Percentiles rank a stretch among this genome's conserved stretches.
Conservation (phyloP, 92 coral and sea anemone genomes). For the Epizoanthus ramosus region DNA sequence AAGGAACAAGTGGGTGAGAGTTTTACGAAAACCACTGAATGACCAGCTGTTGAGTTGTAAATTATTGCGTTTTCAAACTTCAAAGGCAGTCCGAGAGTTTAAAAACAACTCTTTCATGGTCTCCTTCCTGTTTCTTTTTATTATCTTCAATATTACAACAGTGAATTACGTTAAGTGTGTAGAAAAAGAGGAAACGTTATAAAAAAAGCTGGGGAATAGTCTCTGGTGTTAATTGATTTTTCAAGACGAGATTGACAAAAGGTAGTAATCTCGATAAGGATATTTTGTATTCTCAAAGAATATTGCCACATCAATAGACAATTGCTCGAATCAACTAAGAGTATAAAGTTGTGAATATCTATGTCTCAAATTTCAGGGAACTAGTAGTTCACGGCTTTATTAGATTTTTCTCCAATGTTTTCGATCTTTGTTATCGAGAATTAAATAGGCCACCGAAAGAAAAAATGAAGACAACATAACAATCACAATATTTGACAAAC, state of each 20-base stretch:
- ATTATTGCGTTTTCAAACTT: conserved; percentile 32
- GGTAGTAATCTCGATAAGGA: conserved; percentile 20
- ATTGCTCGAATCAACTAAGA: not conserved
- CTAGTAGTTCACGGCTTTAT: not conserved
- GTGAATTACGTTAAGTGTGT: conserved; percentile 26
- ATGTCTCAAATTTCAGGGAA: conserved; percentile 7
- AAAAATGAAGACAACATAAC: conserved; percentile 38
- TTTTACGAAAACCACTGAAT: conserved; percentile 26
- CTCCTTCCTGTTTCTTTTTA: conserved; percentile 5
- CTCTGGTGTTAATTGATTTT: conserved; percentile 44
- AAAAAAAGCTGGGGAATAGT: not conserved
- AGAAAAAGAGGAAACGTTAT: conserved; percentile 10
- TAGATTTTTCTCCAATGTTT: not conserved
- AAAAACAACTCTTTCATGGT: conserved; percentile 26
- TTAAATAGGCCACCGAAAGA: conserved; percentile 30
- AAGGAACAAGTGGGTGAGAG: conserved; percentile 31
- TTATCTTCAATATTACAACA: conserved; percentile 19
- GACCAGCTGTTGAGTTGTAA: conserved; percentile 46
- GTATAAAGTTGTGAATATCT: conserved; percentile 5
- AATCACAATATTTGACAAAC: conserved; percentile 77
- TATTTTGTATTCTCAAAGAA: conserved; percentile 23
- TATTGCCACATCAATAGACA: not conserved
- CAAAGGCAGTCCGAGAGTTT: conserved; percentile 21
- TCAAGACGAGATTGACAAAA: conserved; percentile 48
- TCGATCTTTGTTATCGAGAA: conserved; percentile 19